Percentiles rank a stretch among this genome's conserved stretches.
Conservation (phyloP, 2,113 vertebrate species). For the Hippocampus zosterae region DNA sequence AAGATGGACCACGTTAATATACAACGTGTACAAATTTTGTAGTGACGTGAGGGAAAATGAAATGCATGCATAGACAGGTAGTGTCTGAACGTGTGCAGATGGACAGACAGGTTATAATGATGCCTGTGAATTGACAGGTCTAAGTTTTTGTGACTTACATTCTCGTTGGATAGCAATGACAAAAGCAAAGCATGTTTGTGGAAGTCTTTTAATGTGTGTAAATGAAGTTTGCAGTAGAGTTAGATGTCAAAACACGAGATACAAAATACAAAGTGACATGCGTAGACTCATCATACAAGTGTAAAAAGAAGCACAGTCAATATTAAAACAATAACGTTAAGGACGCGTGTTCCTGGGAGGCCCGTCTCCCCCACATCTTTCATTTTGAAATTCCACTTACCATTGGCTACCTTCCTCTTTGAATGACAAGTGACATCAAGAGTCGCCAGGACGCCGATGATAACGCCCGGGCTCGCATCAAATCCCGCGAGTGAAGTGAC, state of each 20-base stretch:
- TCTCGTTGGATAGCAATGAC: not conserved
- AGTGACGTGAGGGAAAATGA: not conserved
- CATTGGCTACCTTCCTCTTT: not conserved
- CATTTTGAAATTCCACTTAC: not conserved
- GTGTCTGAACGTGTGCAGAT: not conserved
- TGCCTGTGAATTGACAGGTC: not conserved
- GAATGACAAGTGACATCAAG: not conserved
- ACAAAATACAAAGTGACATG: slow-evolving; percentile 6
- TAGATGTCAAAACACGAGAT: slow-evolving; percentile 3
- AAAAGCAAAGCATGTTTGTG: not conserved
- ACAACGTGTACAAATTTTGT: too few species aligned
- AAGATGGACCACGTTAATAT: too few species aligned
- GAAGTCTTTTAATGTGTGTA: slow-evolving; percentile 5
- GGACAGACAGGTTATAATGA: not conserved
- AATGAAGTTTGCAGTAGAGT: slow-evolving; percentile 3
- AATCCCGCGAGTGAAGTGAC: not conserved
- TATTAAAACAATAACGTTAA: not conserved
- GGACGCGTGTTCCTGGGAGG: not conserved
- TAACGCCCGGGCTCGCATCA: not conserved
- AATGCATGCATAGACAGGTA: not conserved
- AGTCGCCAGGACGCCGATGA: not conserved
- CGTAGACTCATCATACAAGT: not conserved
- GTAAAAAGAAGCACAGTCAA: slow-evolving; percentile 4
- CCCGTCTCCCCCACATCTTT: not conserved
- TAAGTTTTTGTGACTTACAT: too few species aligned